Evolutionary conservation across 2,797 vertebrate genomes (phyloP), one percentile per base, ranked within the genome.

Genomic region (Scarus forsteni): DNA sequence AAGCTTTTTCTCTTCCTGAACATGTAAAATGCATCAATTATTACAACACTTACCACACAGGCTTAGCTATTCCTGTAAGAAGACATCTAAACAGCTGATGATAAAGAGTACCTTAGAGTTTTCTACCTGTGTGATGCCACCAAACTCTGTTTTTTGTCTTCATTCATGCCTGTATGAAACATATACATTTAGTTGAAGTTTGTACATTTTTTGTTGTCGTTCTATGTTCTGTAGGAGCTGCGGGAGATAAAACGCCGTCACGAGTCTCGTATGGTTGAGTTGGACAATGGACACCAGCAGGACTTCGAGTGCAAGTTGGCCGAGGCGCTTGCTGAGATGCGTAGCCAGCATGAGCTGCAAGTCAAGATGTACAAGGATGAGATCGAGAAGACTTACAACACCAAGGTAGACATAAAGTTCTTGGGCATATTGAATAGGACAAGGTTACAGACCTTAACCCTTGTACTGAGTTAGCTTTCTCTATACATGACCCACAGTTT

Each of bases 281-380:
- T 99, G 0, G 97, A 99, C 71, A 95, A 89, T 0, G 96, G 97
- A 5, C 91, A 93, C 69, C 95, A 96, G 92, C 94, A 93, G 1
- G 98, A 99, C 9, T 97, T 96, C 3, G 97, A 99, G 75, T 96
- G 93, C 92, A 98, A 97, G 45, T 88, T 99, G 85, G 81, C 96
- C 0, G 97, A 98, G 0, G 98, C 97, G 0, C 77, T 99, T 88
- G 60, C 76, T 0, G 98, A 99, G 0, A 94, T 99, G 84, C 89
- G 98, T 0, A 65, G 53, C 36, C 97, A 98, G 87, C 97, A 99
- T 0, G 97, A 98, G n/a, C 92, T 94, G 66, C 98, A 99, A 92
- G 85, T 99, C 74, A 92, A 93, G 14, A 88, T 96, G 53, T 99
- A 98, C 92, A 98, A 97, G 88, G 96, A 97, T 0, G 98, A 99